Conservation (phyloP, 2,888 invertebrate genomes). For the Cantharis rustica region DNA sequence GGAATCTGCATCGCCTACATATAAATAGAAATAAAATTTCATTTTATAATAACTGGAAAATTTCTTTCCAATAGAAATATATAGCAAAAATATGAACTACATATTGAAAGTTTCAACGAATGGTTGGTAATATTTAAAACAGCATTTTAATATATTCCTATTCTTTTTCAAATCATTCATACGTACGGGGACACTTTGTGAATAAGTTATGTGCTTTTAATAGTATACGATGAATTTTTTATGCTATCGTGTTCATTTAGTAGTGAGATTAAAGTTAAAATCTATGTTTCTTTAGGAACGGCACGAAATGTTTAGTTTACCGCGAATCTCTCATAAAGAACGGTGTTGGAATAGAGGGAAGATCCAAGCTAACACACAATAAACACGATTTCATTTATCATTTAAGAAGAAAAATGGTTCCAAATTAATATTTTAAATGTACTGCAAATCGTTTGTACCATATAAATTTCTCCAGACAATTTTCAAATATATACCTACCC, state of each 20-base stretch:
- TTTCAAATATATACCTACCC: background rate
- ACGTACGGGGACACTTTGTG: constrained; percentile 27
- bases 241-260: constrained; percentile 29
- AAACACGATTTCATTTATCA: constrained; percentile 31
- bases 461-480: background rate
- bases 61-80: constrained; percentile 8
- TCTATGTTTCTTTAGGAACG: constrained; percentile 50
- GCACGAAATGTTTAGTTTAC: constrained; percentile 42
- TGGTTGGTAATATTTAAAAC: constrained; percentile 8
- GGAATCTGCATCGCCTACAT: constrained; percentile 7
- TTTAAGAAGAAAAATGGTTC: background rate
- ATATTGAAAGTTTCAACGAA: constrained; percentile 5
- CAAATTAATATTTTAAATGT: background rate
- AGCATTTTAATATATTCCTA: constrained; percentile 38
- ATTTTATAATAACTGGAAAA: constrained; percentile 13
- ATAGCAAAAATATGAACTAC: constrained; percentile 10
- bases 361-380: constrained; percentile 28
- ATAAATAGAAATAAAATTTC: constrained; percentile 10
- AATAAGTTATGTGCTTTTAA: constrained; percentile 43
- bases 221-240: constrained; percentile 42
- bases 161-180: constrained; percentile 24
- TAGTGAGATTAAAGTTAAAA: constrained; percentile 45
- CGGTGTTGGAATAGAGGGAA: constrained; percentile 17
- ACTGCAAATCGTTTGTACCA: background rate
- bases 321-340: constrained; percentile 22